A percentile compares a stretch with the other conserved stretches of the same genome.
phyloP scores from a whole-genome alignment of 2,113 vertebrate genomes.

The Hippocampus zosterae region DNA sequence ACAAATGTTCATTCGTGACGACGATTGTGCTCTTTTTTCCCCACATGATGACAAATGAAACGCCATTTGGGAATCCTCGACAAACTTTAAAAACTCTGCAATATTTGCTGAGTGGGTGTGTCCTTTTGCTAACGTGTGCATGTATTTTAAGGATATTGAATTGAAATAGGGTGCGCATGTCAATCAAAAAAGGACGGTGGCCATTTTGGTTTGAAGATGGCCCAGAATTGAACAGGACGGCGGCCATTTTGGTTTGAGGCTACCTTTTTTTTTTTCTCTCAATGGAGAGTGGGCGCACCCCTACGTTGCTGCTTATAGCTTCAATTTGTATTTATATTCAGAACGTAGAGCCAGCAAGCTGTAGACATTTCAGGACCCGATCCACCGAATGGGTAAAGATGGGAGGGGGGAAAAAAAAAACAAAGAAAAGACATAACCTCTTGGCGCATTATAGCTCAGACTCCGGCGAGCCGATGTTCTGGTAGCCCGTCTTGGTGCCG shows the following conservation, averaged over 20 bases:
- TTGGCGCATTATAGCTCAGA: slow-evolving; percentile 83
- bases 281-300: not conserved
- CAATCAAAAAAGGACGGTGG: not conserved
- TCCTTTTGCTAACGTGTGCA: not conserved
- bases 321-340: not conserved
- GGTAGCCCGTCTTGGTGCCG: slow-evolving; percentile 82
- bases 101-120: not conserved
- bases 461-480: slow-evolving; percentile 86
- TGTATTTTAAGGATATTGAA: not conserved
- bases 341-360: not conserved
- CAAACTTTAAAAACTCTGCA: too few species aligned
- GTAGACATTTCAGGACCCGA: not conserved
- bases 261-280: not conserved
- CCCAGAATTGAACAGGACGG: not conserved
- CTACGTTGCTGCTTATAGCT: not conserved
- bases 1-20: too few species aligned
- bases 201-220: too few species aligned
- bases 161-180: not conserved
- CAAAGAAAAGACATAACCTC: not conserved
- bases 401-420: slow-evolving; percentile 50
- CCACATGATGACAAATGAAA: too few species aligned
- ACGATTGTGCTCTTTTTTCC: too few species aligned
- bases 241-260: not conserved
- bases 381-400: slow-evolving; percentile 51
- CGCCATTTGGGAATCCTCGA: too few species aligned